These are phyloP conservation scores for Mylabris phalerata DNA, from an alignment of 1,140 invertebrate species.

Conservation along the genomic window DNA sequence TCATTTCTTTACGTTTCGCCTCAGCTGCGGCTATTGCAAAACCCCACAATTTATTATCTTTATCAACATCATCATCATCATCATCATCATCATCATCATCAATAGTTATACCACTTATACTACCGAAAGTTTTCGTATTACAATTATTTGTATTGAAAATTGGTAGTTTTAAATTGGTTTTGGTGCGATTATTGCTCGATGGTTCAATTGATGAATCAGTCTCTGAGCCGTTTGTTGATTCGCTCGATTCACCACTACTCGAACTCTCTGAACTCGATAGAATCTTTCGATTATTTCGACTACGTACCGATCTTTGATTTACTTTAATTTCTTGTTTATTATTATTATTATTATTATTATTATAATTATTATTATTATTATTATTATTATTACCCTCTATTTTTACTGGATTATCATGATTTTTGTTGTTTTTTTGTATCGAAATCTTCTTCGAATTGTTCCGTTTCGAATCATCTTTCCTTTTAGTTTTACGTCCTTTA, in stretches of 20 bases:
- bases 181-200: background rate
- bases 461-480: too few species aligned
- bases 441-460: too few species aligned
- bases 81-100: slow-evolving; percentile 42
- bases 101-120: slow-evolving; percentile 43
- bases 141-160: slow-evolving; percentile 20
- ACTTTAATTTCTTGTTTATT: background rate
- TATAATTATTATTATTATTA: background rate
- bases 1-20: slow-evolving; percentile 45
- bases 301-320: background rate
- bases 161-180: slow-evolving; percentile 24
- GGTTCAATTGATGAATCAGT: slow-evolving; percentile 34
- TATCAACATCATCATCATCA: slow-evolving; percentile 30
- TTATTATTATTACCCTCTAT: background rate
- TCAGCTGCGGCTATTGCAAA: slow-evolving; percentile 63
- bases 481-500: background rate
- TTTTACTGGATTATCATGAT: background rate
- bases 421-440: too few species aligned
- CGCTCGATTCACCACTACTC: slow-evolving; percentile 39
- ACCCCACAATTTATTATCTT: slow-evolving; percentile 57
- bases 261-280: slow-evolving; percentile 20
- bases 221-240: slow-evolving; percentile 38
- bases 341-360: background rate
- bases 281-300: background rate
- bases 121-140: slow-evolving; percentile 43